Conservation (phyloP, 1,140 invertebrate species). For the Philotrypesis tridentata region DNA sequence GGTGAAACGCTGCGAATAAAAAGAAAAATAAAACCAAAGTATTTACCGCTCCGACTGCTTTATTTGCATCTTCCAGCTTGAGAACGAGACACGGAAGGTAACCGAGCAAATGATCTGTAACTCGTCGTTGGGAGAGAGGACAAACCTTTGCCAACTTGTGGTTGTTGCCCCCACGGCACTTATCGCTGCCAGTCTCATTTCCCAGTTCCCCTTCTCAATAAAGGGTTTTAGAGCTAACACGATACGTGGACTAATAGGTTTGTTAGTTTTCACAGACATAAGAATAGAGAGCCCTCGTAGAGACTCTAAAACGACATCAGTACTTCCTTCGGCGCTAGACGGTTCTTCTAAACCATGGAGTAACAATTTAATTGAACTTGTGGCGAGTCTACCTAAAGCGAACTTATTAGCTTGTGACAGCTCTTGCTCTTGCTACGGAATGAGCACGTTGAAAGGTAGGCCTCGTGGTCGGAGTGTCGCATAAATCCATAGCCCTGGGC, state of each 20-base stretch:
- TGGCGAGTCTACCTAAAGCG: too few species aligned
- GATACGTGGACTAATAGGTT: conserved; percentile 63
- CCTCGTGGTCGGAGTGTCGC: too few species aligned
- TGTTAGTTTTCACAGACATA: conserved; percentile 59
- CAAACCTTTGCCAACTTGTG: conserved; percentile 60
- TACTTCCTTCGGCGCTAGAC: conserved; percentile 56
- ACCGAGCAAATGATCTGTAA: conserved; percentile 64
- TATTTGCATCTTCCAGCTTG: conserved; percentile 63
- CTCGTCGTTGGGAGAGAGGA: conserved; percentile 59
- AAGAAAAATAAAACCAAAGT: conserved; percentile 24
- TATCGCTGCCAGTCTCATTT: conserved; percentile 65
- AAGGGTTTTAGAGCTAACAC: conserved; percentile 67
- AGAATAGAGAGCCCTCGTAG: conserved; percentile 63
- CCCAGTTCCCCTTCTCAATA: conserved; percentile 66
- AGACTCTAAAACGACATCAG: conserved; percentile 65
- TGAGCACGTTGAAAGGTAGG: too few species aligned
- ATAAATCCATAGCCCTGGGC: conserved; percentile 85
- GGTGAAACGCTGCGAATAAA: too few species aligned
- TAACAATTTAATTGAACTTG: too few species aligned
- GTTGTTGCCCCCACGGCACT: conserved; percentile 59
- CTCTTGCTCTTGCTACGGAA: too few species aligned
- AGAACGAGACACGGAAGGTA: conserved; percentile 66
- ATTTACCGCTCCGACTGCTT: conserved; percentile 57
- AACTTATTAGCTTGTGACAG: too few species aligned
- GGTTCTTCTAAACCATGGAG: conserved; percentile 67